Base-by-base conservation (phyloP, 2,113 vertebrate species). In the Megaceryle torquata region DNA sequence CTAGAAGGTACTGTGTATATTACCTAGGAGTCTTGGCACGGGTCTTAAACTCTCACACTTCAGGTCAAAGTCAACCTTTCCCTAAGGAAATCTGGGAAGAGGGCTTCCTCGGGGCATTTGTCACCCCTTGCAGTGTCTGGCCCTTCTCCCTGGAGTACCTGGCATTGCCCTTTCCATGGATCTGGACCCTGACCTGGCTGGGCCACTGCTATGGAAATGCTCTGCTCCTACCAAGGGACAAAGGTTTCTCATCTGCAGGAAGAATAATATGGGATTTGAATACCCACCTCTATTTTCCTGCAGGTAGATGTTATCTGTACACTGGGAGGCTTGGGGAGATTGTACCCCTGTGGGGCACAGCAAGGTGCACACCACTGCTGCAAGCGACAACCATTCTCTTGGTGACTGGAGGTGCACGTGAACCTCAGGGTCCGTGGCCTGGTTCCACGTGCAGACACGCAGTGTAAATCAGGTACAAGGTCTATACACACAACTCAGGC, bases 391-490 rank as follows among this genome's bases (percentile, higher is more conserved):
- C 4, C 9, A 26, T 6, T 22, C 61, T 82, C 53, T 37, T 21
- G 51, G 54, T 14, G 20, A 20, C 22, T 31, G 59, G 33, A 68
- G 35, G 37, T 11, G 59, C 16, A 9, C 3, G 4, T 2, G 43
- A 54, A 54, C 44, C 50, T 29, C 0, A 1, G n/a, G 79, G 22
- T 31, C 43, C 1, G 1, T 22, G 43, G 56, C 64, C 20, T 2
- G 0, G 63, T 24, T 17, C 31, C 18, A 3, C 16, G 6, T 6
- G 35, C 57, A 28, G 1, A 0, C 17, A 35, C 31, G 50, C 3
- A 51, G 65, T 1, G 0, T 35, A 33, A 22, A 46, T 9, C 19
- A 37, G 63, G 57, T 71, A 10, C 41, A 26, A 50, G 5, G 16
- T 22, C 15, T 6, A 35, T 2, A 29, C 10, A 35, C 19, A 22